A percentile compares a stretch with the other conserved stretches of the same genome.
Conservation (phyloP, 53 echinoderm and acorn worm genomes). For the Arbacia lixula region DNA sequence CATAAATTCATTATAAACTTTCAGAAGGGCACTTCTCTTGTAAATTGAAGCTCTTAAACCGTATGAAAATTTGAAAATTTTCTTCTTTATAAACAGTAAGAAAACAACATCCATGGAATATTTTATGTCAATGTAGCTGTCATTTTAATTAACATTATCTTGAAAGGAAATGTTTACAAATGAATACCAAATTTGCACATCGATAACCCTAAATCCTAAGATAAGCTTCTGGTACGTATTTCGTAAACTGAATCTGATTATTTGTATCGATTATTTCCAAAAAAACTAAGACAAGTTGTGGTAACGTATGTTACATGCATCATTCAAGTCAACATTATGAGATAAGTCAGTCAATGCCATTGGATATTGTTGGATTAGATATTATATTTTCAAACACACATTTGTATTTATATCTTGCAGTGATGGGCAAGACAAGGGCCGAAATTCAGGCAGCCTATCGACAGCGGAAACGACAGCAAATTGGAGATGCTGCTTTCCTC, state of each 20-base stretch:
- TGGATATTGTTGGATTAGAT: neutral
- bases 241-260: neutral
- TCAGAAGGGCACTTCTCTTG: constrained; percentile 1
- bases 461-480: constrained; percentile 38
- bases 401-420: neutral
- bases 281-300: neutral
- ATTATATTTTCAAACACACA: neutral
- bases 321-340: neutral
- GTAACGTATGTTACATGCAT: too few relatives aligned
- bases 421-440: constrained; percentile 23
- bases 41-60: too few relatives aligned
- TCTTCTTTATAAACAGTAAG: neutral
- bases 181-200: too few relatives aligned
- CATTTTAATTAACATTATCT: too few relatives aligned
- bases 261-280: neutral
- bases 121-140: too few relatives aligned
- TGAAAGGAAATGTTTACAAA: too few relatives aligned
- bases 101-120: neutral
- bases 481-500: constrained; percentile 51
- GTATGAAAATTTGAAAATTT: too few relatives aligned
- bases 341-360: neutral
- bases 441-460: constrained; percentile 56
- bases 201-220: neutral
- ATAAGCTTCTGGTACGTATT: neutral
- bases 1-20: neutral